phyloP scores from a whole-genome alignment of 2,888 invertebrate genomes.

The Drosophila birchii region DNA sequence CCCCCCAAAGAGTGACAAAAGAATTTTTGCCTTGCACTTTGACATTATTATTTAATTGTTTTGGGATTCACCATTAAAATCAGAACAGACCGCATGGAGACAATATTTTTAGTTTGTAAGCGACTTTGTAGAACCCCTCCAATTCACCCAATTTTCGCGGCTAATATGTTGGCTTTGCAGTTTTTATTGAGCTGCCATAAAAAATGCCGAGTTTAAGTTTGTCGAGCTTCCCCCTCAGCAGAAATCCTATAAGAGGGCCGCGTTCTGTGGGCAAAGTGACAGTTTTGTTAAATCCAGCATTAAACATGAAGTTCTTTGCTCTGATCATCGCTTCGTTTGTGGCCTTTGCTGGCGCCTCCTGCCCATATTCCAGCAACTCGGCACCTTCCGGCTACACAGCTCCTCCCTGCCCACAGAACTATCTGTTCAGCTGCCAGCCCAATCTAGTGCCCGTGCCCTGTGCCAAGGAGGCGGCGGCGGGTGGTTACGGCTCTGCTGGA shows the following conservation, averaged over 20 bases:
- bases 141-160: slow-evolving; percentile 10
- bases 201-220: slow-evolving; percentile 36
- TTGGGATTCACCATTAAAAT: slow-evolving; percentile 5
- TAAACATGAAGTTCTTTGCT: slow-evolving; percentile 58
- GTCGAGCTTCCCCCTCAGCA: no score
- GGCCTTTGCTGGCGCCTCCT: slow-evolving; percentile 44
- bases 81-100: slow-evolving; percentile 20
- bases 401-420: slow-evolving; percentile 73
- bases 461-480: slow-evolving; percentile 34
- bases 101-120: neutral
- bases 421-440: slow-evolving; percentile 77
- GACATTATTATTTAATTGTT: slow-evolving; percentile 9
- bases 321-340: slow-evolving; percentile 43
- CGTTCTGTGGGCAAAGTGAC: neutral
- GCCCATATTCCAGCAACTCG: slow-evolving; percentile 40
- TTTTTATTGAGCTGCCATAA: neutral
- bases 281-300: slow-evolving; percentile 21
- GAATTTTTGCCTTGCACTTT: slow-evolving; percentile 7
- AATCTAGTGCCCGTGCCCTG: slow-evolving; percentile 70
- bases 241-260: slow-evolving; percentile 19
- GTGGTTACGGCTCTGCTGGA: slow-evolving; percentile 49
- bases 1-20: neutral
- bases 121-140: neutral
- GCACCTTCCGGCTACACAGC: slow-evolving; percentile 47
- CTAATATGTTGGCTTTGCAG: slow-evolving; percentile 10